These are phyloP conservation scores for Prochilodus magdalenae DNA, from an alignment of 2,113 vertebrate species.

Conservation along the genomic window DNA sequence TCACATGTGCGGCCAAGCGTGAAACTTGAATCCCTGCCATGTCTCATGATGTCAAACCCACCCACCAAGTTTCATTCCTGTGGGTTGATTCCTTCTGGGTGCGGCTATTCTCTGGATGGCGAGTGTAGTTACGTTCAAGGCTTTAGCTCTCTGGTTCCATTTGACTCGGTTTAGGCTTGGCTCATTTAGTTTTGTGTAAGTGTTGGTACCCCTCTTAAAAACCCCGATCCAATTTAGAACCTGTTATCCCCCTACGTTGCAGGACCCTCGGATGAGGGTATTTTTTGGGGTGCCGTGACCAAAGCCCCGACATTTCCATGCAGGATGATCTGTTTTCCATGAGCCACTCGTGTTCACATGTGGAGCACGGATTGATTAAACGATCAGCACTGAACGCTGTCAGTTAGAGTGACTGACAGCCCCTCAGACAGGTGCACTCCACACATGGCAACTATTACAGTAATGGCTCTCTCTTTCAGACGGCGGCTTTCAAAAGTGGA, in stretches of 20 bases:
- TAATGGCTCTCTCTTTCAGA: neutral
- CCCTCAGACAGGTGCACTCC: neutral
- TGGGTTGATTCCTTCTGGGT: no score
- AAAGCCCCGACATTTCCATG: neutral
- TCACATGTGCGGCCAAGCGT: no score
- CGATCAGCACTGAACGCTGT: no score
- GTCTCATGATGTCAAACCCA: no score
- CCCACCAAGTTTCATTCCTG: no score
- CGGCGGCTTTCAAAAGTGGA: conserved; percentile 3
- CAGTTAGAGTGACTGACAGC: no score
- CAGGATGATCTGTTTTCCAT: neutral
- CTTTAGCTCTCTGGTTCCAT: no score
- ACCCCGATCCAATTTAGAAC: neutral
- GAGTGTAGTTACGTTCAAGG: no score
- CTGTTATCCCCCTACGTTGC: neutral
- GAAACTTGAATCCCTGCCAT: no score
- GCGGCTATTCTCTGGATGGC: no score
- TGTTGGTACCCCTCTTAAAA: neutral
- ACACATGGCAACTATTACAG: neutral
- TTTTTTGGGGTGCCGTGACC: neutral
- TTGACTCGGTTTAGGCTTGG: no score
- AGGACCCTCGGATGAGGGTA: neutral
- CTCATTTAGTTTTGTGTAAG: no score
- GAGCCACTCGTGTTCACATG: neutral
- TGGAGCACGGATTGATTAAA: neutral